Base-by-base conservation (phyloP, 2,888 invertebrate genomes). In the Rosalia funebris region DNA sequence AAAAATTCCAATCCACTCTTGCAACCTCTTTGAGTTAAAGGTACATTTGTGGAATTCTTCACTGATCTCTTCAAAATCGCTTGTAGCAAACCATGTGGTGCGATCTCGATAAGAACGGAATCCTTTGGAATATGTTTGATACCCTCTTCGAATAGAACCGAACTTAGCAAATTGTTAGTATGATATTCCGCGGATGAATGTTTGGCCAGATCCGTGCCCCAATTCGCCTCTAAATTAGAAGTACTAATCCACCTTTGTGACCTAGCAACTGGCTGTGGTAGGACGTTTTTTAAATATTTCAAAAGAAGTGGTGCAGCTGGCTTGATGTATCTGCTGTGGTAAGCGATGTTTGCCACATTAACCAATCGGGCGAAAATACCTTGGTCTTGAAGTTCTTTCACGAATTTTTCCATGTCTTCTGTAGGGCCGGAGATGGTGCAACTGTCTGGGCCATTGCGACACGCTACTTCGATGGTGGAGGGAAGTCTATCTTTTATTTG, bases 81-180 rank as follows among this genome's bases (percentile, higher is more conserved):
- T 77, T 95, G 95, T 25, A 96, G 85, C 0, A 96, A 84, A 4
- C 93, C 91, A 72, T 96, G 96, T 0, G 96, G 96, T 0, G 96
- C 95, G 54, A 96, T 89, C 81, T 96, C 96, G 63, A 96, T 90
- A 2, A 90, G 87, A 57, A 96, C 85, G 0, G 95, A 93, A 76
- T 94, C 89, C 46, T 86, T 84, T 1, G 93, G 95, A 69, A 96
- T 89, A 71, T 91, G 86, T 12, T 85, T 85, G 4, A 92, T 84
- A 0, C 92, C 91, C 80, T 96, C 95, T 76, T 95, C 93, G 79
- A 94, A 93, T 12, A 90, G 82, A 0, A 92, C 91, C 12, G 90
- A 87, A 66, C 84, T 89, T 68, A 88, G 78, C 44, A 89, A 79
- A 75, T 89, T 89, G 78, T 89, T 89, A 1, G 87, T 88, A 72